Percentiles rank a stretch among this genome's conserved stretches.
Evolutionary conservation across 2,113 vertebrate species (phyloP).

Genomic region (Cebidichthys violaceus): DNA sequence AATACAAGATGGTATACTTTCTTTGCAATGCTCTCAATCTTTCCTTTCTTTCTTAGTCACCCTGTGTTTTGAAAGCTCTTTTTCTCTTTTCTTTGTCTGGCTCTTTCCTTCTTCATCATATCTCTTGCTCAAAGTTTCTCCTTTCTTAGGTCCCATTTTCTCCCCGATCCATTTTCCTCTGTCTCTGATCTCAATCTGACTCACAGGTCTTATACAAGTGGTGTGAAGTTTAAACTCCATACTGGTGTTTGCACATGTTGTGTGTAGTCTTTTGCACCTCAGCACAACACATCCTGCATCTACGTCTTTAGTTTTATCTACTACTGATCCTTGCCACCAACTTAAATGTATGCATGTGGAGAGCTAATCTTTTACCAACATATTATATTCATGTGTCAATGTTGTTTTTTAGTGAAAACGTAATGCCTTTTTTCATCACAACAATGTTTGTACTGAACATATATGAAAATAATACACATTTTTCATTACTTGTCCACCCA

Average conservation of each 20-base stretch:
- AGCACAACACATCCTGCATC: neutral
- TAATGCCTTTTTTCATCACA: neutral
- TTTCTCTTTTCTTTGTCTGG: neutral
- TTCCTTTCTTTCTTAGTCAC: constrained; percentile 1
- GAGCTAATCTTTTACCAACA: neutral
- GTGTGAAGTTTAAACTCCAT: neutral
- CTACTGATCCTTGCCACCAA: neutral
- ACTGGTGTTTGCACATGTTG: neutral
- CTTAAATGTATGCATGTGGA: neutral
- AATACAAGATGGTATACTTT: neutral
- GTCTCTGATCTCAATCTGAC: neutral
- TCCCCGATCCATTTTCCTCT: neutral
- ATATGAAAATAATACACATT: neutral
- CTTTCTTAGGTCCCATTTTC: neutral
- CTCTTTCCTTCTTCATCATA: neutral
- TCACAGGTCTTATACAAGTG: neutral
- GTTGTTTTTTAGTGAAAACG: neutral
- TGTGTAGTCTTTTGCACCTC: neutral
- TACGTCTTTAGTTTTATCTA: neutral
- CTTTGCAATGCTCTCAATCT: neutral
- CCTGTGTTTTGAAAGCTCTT: constrained; percentile 26
- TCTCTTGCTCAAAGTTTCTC: neutral
- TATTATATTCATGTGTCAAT: neutral
- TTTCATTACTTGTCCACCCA: neutral
- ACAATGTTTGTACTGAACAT: neutral